phyloP scores from a whole-genome alignment of 2,797 vertebrate species.

The Nothura maculosa region DNA sequence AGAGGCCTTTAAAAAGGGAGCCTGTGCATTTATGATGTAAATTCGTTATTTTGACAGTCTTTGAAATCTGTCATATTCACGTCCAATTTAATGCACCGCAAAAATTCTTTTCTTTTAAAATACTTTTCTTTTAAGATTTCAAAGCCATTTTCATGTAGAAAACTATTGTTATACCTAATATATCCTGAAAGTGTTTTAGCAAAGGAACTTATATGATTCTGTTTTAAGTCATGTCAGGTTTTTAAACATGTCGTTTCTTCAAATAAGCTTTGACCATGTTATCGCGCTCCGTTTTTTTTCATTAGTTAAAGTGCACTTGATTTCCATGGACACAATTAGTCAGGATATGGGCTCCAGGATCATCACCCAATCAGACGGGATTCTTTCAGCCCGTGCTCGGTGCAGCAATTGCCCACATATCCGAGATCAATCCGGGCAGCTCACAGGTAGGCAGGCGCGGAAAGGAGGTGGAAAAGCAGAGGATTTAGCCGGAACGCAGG shows the following conservation, averaged over 20 bases:
- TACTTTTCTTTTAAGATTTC: conserved; percentile 85
- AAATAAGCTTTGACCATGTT: conserved; percentile 80
- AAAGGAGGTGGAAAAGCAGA: conserved; percentile 29
- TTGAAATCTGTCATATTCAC: conserved; percentile 97
- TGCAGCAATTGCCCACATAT: conserved; percentile 68
- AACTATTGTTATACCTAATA: conserved; percentile 88
- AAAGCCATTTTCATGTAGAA: conserved; percentile 87
- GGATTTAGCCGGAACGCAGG: not conserved
- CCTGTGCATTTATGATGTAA: conserved; percentile 96
- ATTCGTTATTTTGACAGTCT: conserved; percentile 95
- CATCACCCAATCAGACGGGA: conserved; percentile 54
- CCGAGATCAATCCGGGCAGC: conserved; percentile 58
- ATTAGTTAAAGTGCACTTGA: conserved; percentile 79
- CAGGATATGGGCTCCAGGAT: conserved; percentile 32
- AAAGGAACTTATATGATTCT: conserved; percentile 85
- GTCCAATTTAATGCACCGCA: conserved; percentile 90
- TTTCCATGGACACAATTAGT: conserved; percentile 79
- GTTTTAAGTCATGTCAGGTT: conserved; percentile 85
- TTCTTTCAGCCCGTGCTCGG: conserved; percentile 47
- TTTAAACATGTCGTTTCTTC: conserved; percentile 83
- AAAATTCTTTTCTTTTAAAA: conserved; percentile 85
- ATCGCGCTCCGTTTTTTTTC: conserved; percentile 46
- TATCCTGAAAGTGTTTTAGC: conserved; percentile 85
- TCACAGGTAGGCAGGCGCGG: conserved; percentile 20
- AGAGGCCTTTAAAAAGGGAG: conserved; percentile 91